Base-by-base conservation (phyloP, 2,888 invertebrate species). In the Cancer borealis region DNA sequence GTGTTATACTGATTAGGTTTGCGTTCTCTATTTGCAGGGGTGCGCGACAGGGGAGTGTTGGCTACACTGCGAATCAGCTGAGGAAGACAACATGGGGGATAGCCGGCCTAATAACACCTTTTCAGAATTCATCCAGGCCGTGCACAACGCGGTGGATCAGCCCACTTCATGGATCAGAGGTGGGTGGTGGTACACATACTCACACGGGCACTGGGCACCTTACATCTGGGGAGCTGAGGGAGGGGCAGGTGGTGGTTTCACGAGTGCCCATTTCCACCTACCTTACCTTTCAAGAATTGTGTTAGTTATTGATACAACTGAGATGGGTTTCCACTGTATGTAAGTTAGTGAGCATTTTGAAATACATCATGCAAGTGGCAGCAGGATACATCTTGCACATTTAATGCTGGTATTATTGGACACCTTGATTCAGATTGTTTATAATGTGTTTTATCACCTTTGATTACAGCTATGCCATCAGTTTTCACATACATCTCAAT, bases 111-210 rank as follows among this genome's bases (percentile, higher is more conserved):
- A 17, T 6, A 93, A 89, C 45, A 21, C 26, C 21, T 89, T 89
- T 46, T 17, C 39, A 6, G n/a, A 87, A 26, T 93, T 93, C 49
- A 47, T 46, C 8, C 12, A 92, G 87, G 45, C 91, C 12, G 66
- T 91, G 30, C 6, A 46, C 30, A 88, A 39, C 30, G 26, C 39
- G 17, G 30, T 93, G 46, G 93, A 91, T 21, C n/a, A 10, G 3
- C 93, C 93, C 10, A 46, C 39, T 2, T 88, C 88, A n/a, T 92
- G 92, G 93, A 66, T 93, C 92, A 93, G 93, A 92, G 93, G 93
- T 93, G 45, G 21, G 88, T 87, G n/a, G 17, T 4, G 54, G 49
- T 17, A 45, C 3, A 54, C 5, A 14, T 8, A 21, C 39, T 1
- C 45, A 88, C 21, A 84, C 3, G 12, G 30, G 1, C 12, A 1